Evolutionary conservation across 2,113 vertebrate genomes (phyloP).

Genomic region (Stegostoma tigrinum): DNA sequence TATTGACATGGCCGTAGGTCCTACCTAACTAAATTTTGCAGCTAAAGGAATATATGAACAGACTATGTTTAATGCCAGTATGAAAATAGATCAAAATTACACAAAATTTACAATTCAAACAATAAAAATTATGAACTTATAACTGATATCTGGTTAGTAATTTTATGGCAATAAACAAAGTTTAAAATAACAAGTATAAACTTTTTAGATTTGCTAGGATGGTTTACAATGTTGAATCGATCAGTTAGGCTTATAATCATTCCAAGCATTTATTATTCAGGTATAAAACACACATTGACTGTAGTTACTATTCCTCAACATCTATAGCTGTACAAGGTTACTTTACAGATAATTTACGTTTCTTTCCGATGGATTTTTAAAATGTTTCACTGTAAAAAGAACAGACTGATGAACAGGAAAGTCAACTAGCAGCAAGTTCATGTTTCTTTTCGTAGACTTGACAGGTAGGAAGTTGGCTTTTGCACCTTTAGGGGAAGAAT

Average conservation of each 20-base stretch:
- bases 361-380: neutral
- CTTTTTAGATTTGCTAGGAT: neutral
- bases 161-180: neutral
- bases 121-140: neutral
- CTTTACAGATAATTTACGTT: neutral
- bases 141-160: neutral
- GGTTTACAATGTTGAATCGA: neutral
- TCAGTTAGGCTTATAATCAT: neutral
- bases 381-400: conserved; percentile 19
- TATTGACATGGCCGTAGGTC: neutral
- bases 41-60: neutral
- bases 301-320: neutral
- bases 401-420: neutral
- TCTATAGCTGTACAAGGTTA: neutral
- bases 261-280: conserved; percentile 3
- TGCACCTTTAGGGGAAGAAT: conserved; percentile 5
- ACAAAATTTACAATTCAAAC: neutral
- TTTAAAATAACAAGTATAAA: neutral
- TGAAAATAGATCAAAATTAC: neutral
- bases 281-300: neutral
- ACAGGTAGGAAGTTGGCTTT: conserved; percentile 33
- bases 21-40: neutral
- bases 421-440: neutral
- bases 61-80: neutral
- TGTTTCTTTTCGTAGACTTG: conserved; percentile 14